Evolutionary conservation across 2,797 vertebrate genomes (phyloP).

Genomic region (Sebastes itinus): DNA sequence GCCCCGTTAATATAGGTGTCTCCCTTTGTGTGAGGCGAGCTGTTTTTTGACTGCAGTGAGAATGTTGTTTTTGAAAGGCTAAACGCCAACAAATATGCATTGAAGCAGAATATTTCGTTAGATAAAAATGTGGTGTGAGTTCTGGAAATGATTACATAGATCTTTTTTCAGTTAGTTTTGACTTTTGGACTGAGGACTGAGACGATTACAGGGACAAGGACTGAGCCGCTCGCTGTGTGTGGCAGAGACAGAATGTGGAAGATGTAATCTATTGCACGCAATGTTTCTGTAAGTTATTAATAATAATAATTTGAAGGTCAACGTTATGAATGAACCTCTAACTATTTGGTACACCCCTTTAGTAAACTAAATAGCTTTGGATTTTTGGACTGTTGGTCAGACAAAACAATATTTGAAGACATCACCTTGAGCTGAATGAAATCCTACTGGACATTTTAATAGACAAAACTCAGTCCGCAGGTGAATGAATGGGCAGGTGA

Average conservation of each 20-base stretch:
- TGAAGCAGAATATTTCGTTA: no score
- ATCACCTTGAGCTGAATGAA: background rate
- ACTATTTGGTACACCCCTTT: background rate
- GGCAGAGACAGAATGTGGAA: no score
- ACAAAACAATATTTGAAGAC: background rate
- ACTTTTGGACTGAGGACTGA: background rate
- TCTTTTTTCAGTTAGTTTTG: no score
- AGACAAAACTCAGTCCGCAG: background rate
- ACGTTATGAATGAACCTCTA: no score
- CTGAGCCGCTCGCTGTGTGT: background rate
- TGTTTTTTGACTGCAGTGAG: no score
- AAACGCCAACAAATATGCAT: no score
- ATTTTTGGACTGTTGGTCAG: background rate
- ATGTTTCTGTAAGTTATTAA: background rate
- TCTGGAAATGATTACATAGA: no score
- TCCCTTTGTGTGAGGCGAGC: no score
- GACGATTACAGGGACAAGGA: background rate
- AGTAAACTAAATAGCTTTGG: background rate
- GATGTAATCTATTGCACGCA: background rate
- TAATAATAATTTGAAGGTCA: background rate
- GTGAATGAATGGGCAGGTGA: background rate
- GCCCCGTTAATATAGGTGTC: no score
- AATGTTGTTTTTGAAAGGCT: no score
- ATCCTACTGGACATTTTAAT: background rate
- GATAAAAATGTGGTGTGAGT: no score